Evolutionary conservation across 2,888 invertebrate species (phyloP), one percentile per base, ranked within the genome.

Genomic region (Venusia cambrica): DNA sequence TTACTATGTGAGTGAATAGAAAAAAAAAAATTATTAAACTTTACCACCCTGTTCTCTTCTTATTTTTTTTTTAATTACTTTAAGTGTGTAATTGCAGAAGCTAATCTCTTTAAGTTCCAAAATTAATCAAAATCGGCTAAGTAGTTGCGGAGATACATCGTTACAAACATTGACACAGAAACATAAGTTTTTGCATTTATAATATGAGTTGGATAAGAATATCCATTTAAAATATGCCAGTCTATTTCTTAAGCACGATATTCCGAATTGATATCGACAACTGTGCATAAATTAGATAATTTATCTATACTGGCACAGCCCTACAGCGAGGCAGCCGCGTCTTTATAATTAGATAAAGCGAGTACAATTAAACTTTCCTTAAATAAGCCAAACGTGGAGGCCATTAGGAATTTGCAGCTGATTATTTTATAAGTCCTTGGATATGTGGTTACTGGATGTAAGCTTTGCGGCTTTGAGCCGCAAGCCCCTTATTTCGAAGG

Each of bases 311-410:
- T 8, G 14, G 27, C 33, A 24, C 38, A 38, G 44, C 43, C 15
- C 43, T 38, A 47, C 54, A 58, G 45, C 54, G 64, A 70, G 69
- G 64, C 65, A 75, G 72, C 66, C 55, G 62, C 69, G 75, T 76
- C 78, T 80, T 79, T 68, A 73, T 85, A 85, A 87, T 87, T 85
- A 76, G 79, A 85, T 87, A 75, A 77, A 77, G 77, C 63, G 77
- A 70, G 73, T 66, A 73, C 79, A 81, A 85, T 84, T 79, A 83
- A 85, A 85, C 78, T 81, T 78, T 69, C 74, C 77, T 81, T 83
- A 80, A 84, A 84, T 81, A 81, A 83, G 76, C 76, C 78, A 80
- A 81, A 73, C 71, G 66, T 54, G 66, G 68, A 57, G 67, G 73
- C 78, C 83, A 83, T 83, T 84, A 83, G 73, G 57, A 75, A 75